These are phyloP conservation scores for Ceuthmochares aereus DNA, from an alignment of 2,113 vertebrate genomes.

Conservation along the genomic window DNA sequence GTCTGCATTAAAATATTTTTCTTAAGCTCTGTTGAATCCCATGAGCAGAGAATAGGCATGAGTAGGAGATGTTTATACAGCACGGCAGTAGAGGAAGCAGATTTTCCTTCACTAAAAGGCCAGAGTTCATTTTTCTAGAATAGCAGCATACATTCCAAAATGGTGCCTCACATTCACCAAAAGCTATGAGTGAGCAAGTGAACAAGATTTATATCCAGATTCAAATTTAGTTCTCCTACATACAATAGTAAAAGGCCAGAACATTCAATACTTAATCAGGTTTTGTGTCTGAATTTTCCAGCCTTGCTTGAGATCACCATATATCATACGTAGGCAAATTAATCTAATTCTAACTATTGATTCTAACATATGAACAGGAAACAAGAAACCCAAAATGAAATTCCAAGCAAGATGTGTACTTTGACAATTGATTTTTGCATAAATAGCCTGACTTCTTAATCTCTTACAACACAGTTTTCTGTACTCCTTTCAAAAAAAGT, in stretches of 20 bases:
- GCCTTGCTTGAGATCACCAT: background rate
- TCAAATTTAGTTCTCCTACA: constrained; percentile 3
- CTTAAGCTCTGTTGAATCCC: constrained; percentile 28
- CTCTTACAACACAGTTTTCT: background rate
- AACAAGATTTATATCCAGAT: constrained; percentile 21
- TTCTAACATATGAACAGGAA: background rate
- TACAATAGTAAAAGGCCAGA: constrained; percentile 10
- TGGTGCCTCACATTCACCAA: constrained; percentile 19
- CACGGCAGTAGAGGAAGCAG: constrained; percentile 11
- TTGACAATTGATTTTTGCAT: background rate
- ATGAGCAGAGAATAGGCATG: constrained; percentile 14
- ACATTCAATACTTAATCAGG: constrained; percentile 12
- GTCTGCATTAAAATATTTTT: constrained; percentile 57
- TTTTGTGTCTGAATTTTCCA: constrained; percentile 18
- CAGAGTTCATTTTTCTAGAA: constrained; percentile 41
- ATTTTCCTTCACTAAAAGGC: constrained; percentile 46
- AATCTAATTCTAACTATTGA: background rate
- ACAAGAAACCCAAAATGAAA: background rate
- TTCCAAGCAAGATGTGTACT: background rate
- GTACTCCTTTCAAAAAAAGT: background rate
- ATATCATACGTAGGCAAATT: background rate
- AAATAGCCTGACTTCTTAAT: background rate
- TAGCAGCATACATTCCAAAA: constrained; percentile 59
- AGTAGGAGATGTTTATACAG: constrained; percentile 62
- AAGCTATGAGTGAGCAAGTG: constrained; percentile 15